These are phyloP conservation scores for Drosophila novamexicana DNA, from an alignment of 1,140 invertebrate genomes.

Conservation along the genomic window DNA sequence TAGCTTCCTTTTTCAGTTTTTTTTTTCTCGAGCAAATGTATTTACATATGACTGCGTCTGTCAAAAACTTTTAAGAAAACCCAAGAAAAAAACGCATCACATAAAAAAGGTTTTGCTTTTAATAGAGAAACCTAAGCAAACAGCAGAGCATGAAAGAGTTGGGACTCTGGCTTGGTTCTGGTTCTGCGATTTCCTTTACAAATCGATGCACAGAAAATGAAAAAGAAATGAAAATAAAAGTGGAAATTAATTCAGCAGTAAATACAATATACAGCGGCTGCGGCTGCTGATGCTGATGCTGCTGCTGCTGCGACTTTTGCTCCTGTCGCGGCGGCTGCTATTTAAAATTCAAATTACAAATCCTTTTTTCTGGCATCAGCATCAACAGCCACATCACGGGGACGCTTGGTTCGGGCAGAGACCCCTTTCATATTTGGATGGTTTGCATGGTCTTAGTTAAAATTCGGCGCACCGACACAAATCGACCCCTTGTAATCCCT, in stretches of 20 bases:
- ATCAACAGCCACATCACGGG: background rate
- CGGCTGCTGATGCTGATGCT: slow-evolving; percentile 19
- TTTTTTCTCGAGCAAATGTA: slow-evolving; percentile 27
- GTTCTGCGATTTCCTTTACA: slow-evolving; percentile 30
- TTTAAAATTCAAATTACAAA: slow-evolving; percentile 83
- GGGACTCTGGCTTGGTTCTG: slow-evolving; percentile 10
- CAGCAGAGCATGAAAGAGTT: slow-evolving; percentile 24
- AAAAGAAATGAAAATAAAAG: slow-evolving; percentile 63
- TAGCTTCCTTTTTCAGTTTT: slow-evolving; percentile 16
- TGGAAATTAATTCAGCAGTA: slow-evolving; percentile 79
- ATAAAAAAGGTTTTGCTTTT: slow-evolving; percentile 60
- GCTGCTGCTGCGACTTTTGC: slow-evolving; percentile 6
- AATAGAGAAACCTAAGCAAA: slow-evolving; percentile 79
- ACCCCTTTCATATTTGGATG: slow-evolving; percentile 27
- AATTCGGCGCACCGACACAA: slow-evolving; percentile 53
- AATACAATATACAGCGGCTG: slow-evolving; percentile 65
- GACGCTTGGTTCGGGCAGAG: slow-evolving; percentile 19
- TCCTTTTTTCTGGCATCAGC: slow-evolving; percentile 49
- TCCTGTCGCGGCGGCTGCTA: slow-evolving; percentile 49
- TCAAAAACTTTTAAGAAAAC: slow-evolving; percentile 73
- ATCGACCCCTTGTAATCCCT: slow-evolving; percentile 40
- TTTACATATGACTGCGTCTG: slow-evolving; percentile 78
- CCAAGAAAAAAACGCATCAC: slow-evolving; percentile 29
- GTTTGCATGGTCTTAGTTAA: slow-evolving; percentile 26
- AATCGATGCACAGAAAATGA: slow-evolving; percentile 35